Evolutionary conservation across 2,888 invertebrate species (phyloP).

Genomic region (Carabus problematicus): DNA sequence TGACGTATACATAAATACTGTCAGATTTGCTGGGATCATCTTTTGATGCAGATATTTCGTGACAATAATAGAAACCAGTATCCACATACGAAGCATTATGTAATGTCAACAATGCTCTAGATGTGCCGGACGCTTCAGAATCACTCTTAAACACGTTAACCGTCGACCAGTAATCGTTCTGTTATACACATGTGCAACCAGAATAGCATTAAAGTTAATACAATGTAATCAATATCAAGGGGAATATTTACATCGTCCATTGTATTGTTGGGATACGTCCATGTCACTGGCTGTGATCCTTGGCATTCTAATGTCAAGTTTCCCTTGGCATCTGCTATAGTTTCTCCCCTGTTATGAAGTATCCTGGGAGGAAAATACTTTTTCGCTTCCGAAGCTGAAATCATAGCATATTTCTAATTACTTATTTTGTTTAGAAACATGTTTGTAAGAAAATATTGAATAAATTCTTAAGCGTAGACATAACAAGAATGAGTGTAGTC

Average conservation of each 20-base stretch:
- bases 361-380: constrained; percentile 30
- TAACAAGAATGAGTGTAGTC: too few species aligned
- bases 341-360: constrained; percentile 54
- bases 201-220: constrained; percentile 8
- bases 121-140: constrained; percentile 50
- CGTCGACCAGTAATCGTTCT: constrained; percentile 38
- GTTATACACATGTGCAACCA: constrained; percentile 11
- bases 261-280: constrained; percentile 52
- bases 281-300: constrained; percentile 57
- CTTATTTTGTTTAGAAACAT: too few species aligned
- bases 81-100: constrained; percentile 53
- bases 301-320: constrained; percentile 60
- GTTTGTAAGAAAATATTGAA: too few species aligned
- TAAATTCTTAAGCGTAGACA: too few species aligned
- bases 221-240: constrained; percentile 36
- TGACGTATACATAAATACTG: constrained; percentile 64
- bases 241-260: constrained; percentile 28
- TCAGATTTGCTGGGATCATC: constrained; percentile 54
- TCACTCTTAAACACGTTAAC: constrained; percentile 39
- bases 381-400: too few species aligned
- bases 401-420: too few species aligned
- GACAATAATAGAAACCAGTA: constrained; percentile 58
- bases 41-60: constrained; percentile 54
- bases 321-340: constrained; percentile 53
- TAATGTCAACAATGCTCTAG: constrained; percentile 60